These are phyloP conservation scores for Hippopotamus amphibius DNA, from an alignment of 2,113 vertebrate genomes.

Conservation along the genomic window DNA sequence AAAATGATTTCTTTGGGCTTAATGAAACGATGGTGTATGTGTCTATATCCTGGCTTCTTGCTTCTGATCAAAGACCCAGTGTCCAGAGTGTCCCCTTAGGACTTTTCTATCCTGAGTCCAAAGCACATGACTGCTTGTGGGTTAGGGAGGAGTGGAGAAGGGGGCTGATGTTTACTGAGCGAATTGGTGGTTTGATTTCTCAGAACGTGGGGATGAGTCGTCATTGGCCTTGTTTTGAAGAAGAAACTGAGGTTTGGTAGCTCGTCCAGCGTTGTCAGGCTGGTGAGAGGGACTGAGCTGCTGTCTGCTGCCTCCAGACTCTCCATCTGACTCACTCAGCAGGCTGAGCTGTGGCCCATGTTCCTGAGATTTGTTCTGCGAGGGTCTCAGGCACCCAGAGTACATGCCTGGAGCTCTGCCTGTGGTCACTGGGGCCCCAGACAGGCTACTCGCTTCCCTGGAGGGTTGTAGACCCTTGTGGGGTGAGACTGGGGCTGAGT, in stretches of 20 bases:
- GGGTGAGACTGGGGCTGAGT: neutral
- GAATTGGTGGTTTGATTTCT: neutral
- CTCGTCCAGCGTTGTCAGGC: neutral
- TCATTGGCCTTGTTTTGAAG: neutral
- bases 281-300: neutral
- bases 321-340: neutral
- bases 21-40: neutral
- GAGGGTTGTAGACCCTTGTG: neutral
- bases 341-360: fast-evolving
- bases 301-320: too few relatives aligned
- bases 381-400: neutral
- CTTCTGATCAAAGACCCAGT: neutral
- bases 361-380: neutral
- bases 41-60: neutral
- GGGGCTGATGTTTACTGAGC: fast-evolving
- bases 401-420: neutral
- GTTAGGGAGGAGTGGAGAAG: too few relatives aligned
- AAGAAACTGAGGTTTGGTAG: neutral
- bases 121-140: neutral
- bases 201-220: neutral
- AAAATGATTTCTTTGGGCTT: too few relatives aligned
- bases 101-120: neutral
- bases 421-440: fast-evolving
- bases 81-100: neutral
- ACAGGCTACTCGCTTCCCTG: fast-evolving